Evolutionary conservation across 2,888 invertebrate genomes (phyloP).

Genomic region (Cheilosia impressa): DNA sequence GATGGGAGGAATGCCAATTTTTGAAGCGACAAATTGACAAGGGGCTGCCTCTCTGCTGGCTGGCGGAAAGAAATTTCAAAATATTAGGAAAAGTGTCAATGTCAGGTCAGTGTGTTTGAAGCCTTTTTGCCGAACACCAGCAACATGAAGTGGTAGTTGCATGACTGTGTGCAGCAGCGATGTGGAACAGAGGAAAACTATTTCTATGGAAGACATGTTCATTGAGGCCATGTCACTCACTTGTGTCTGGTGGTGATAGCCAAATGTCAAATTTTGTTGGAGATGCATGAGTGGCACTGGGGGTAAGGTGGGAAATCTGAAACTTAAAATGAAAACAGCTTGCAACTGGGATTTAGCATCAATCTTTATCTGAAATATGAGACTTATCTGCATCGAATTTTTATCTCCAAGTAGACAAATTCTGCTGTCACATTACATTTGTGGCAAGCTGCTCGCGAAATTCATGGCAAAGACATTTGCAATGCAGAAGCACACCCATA

Average conservation of each 20-base stretch:
- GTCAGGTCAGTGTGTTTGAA: background rate
- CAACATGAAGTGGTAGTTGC: background rate
- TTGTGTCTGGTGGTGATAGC: background rate
- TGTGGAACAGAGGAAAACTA: background rate
- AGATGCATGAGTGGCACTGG: too few relatives aligned
- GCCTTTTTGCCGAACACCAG: background rate
- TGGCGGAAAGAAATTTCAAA: background rate
- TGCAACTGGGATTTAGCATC: too few relatives aligned
- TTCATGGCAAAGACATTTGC: too few relatives aligned
- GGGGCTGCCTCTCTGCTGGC: background rate
- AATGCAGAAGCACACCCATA: too few relatives aligned
- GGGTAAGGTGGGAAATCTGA: too few relatives aligned
- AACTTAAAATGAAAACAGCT: too few relatives aligned
- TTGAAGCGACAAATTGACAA: background rate
- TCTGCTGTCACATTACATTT: too few relatives aligned
- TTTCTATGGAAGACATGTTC: conserved; percentile 2
- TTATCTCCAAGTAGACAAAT: too few relatives aligned
- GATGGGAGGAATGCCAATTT: background rate
- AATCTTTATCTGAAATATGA: too few relatives aligned
- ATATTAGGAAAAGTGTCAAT: background rate
- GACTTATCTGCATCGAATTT: too few relatives aligned
- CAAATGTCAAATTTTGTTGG: background rate
- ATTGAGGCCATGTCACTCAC: background rate
- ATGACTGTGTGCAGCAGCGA: background rate
- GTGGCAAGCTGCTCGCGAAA: too few relatives aligned